These are phyloP conservation scores for Pinctada fucata DNA, from an alignment of 2,888 invertebrate genomes.

Conservation along the genomic window DNA sequence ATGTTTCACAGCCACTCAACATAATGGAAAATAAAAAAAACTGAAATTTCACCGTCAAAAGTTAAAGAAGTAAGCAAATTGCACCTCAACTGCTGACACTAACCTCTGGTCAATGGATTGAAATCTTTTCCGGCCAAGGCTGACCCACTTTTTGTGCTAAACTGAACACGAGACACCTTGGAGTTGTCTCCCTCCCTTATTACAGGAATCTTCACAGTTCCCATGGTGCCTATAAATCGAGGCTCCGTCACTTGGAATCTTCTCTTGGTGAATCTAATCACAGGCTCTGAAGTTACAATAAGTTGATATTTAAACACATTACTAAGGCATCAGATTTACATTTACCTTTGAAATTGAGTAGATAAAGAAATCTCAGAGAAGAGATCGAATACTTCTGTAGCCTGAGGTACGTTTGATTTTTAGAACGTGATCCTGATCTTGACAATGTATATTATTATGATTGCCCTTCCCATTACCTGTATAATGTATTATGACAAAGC, in stretches of 20 bases:
- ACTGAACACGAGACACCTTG: constrained; percentile 68
- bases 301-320: neutral
- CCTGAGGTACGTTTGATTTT: too few relatives aligned
- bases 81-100: neutral
- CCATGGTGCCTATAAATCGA: constrained; percentile 63
- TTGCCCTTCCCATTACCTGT: too few relatives aligned
- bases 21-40: too few relatives aligned
- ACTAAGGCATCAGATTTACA: too few relatives aligned
- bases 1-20: too few relatives aligned
- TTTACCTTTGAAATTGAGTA: too few relatives aligned
- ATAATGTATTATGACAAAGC: too few relatives aligned
- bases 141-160: constrained; percentile 75
- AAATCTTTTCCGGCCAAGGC: constrained; percentile 75
- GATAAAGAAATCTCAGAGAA: neutral
- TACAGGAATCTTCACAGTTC: constrained; percentile 68
- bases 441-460: too few relatives aligned
- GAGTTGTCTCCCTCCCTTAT: constrained; percentile 73
- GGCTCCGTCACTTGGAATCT: constrained; percentile 74
- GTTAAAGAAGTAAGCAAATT: too few relatives aligned
- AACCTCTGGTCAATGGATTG: constrained; percentile 73
- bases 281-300: constrained; percentile 65
- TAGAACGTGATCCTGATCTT: too few relatives aligned
- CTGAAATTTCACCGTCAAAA: too few relatives aligned
- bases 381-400: too few relatives aligned
- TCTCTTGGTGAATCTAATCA: constrained; percentile 70